Base-by-base conservation (phyloP, 2,113 vertebrate species). In the Galbula dea region DNA sequence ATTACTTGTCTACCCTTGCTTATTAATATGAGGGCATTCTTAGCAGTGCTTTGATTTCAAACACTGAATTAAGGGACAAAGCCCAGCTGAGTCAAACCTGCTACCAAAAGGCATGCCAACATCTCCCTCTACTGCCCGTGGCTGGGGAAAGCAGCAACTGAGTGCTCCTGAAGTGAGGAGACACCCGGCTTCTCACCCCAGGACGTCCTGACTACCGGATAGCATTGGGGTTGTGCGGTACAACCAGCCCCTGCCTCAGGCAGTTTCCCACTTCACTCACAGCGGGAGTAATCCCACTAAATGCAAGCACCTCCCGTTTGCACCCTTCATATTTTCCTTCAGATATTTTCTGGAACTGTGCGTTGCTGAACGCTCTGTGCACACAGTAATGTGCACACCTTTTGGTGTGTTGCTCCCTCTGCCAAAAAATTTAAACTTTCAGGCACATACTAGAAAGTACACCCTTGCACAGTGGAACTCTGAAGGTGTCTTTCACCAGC, bases 121-220 rank as follows among this genome's bases (percentile, higher is more conserved):
- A 94, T 80, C 97, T 93, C 98, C 97, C 98, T 97, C 98, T 98
- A 81, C 97, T 97, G 98, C 83, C 54, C 8, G 4, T 8, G 9
- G 46, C 2, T 0, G 8, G 79, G 81, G 51, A 39, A 39, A 26
- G 63, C 78, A 71, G 46, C 24, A 4, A 3, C 37, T 21, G 36
- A 7, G 14, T 0, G 3, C n/a, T 69, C 27, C 21, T 2, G 21
- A 6, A 14, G 41, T 43, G 41, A 15, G 16, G 17, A 10, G 29
- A 67, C 21, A 15, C 11, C 2, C 2, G 36, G 36, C 27, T 24
- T 3, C 63, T n/a, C 37, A 19, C 32, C n/a, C 37, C 9, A 4
- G 52, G 21, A 15, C 6, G 2, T 26, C 9, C 23, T 3, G 27
- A 72, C 20, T n/a, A 7, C 3, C 9, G 17, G 6, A 16, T 1